phyloP scores from a whole-genome alignment of 2,113 vertebrate species.

The Chaetops frenatus region DNA sequence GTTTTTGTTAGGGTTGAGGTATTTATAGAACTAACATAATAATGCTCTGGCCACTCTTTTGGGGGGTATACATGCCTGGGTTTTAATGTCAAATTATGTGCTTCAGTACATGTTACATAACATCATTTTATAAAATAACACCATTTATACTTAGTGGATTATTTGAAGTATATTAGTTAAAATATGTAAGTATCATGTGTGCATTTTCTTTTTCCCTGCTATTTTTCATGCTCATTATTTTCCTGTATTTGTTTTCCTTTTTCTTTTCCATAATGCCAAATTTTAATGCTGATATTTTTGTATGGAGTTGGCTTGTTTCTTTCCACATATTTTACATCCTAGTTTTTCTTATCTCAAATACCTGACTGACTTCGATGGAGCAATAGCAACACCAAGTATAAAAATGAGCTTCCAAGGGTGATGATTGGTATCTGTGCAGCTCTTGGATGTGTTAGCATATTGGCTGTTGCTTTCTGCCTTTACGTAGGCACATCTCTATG shows the following conservation, averaged over 20 bases:
- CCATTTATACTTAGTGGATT: background rate
- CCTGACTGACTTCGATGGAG: background rate
- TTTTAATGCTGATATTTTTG: background rate
- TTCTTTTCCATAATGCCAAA: background rate
- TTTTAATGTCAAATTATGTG: background rate
- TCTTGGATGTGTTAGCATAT: background rate
- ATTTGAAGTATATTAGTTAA: background rate
- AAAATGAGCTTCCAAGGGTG: background rate
- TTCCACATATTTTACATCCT: background rate
- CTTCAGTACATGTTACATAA: background rate
- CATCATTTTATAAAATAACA: background rate
- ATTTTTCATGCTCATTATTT: background rate
- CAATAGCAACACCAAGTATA: background rate
- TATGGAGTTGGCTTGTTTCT: background rate
- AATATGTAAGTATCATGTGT: background rate
- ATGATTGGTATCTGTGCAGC: background rate
- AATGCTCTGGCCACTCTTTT: background rate
- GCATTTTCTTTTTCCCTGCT: background rate
- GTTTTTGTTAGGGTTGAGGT: background rate
- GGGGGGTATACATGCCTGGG: background rate
- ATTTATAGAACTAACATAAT: background rate
- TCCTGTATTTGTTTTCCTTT: background rate
- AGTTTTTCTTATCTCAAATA: background rate
- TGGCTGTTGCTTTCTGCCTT: background rate
- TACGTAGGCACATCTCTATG: background rate